Conservation (phyloP, 2,113 vertebrate species). For the Salminus brasiliensis region DNA sequence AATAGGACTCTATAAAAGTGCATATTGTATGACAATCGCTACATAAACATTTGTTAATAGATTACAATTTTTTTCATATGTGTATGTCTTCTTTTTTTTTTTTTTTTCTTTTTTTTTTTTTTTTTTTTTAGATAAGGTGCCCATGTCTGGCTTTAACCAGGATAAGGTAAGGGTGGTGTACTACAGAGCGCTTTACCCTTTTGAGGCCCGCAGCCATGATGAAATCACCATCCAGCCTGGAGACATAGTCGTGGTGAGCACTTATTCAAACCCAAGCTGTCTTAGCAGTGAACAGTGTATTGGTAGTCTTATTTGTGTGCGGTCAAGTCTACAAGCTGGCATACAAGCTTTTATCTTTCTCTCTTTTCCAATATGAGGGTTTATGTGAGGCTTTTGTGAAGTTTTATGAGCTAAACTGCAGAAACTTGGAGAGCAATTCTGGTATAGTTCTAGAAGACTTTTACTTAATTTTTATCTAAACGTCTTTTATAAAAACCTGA, state of each 20-base stretch:
- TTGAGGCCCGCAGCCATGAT: conserved; percentile 95
- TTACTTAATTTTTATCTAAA: no score
- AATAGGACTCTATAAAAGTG: no score
- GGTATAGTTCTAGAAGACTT: no score
- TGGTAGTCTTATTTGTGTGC: no score
- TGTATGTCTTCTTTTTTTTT: neutral
- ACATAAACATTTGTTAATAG: no score
- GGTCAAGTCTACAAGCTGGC: neutral
- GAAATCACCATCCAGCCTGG: conserved; percentile 96
- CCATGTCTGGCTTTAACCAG: conserved; percentile 82
- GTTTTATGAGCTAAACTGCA: no score
- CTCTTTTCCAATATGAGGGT: no score
- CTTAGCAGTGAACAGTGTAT: neutral
- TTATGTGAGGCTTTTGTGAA: no score
- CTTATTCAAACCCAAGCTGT: neutral
- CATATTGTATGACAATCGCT: no score
- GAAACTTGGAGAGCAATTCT: no score
- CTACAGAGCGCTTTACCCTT: conserved; percentile 94
- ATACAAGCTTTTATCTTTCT: neutral
- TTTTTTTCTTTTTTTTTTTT: neutral
- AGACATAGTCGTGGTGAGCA: conserved; percentile 93
- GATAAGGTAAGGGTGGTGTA: conserved; percentile 92
- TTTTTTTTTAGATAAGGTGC: conserved; percentile 79
- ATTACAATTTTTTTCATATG: no score
- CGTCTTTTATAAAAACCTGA: no score